Base-by-base conservation (phyloP, 1,140 invertebrate species). In the Zophobas atratus region DNA sequence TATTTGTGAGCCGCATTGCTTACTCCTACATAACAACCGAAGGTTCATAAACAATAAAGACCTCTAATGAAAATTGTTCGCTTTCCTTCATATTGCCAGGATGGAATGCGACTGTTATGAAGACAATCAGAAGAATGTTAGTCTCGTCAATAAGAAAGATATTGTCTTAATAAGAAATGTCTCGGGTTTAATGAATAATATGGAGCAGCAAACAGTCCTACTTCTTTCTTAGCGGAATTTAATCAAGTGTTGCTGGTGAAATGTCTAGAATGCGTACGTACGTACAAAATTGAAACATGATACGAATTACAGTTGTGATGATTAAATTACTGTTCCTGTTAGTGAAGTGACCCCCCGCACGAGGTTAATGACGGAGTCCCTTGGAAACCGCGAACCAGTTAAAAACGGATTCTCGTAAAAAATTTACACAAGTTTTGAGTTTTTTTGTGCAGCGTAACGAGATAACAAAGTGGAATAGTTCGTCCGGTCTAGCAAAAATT, bases 381-480 rank as follows among this genome's bases (percentile, higher is more conserved):
- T 20, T 20, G 20, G 20, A 20, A 20, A 20, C 20, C 20, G 20
- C 20, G 20, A 20, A 20, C 20, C 20, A 20, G 20, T 20, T 20
- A 20, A 20, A 20, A 20, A 20, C 20, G 20, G 20, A 20, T 20
- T 20, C 20, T 20, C 20, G 20, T 20, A 20, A 20, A 20, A 20
- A 51, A 51, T n/a, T 20, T n/a, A 20, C 33, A 43, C 41, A 36
- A 46, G 60, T 34, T 43, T 6, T 43, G 33, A 36, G 33, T 8
- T 36, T 38, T 60, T 60, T 60, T 60, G 56, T 39, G 35, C 3
- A 3, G 56, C 38, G 56, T 60, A 60, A 60, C 34, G 56, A 57
- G 56, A 57, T 57, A 48, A 48, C 43, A 71, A 71, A 70, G 63
- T 43, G 70, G 48, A 73, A 73, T 53, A 73, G 71, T 73, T 72